These are phyloP conservation scores for Parnassius glacialis DNA, from an alignment of 2,888 invertebrate genomes.

Conservation along the genomic window DNA sequence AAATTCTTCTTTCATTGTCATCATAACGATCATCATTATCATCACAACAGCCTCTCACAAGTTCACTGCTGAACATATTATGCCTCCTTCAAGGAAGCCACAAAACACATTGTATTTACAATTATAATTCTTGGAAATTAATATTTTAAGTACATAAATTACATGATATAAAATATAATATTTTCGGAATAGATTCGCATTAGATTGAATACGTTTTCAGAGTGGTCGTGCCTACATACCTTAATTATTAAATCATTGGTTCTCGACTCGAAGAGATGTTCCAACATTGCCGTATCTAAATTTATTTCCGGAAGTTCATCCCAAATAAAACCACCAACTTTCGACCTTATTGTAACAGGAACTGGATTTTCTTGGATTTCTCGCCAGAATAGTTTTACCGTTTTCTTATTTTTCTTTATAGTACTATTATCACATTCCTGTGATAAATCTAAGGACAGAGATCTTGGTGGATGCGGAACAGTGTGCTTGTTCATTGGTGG, in stretches of 20 bases:
- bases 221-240: constrained; percentile 50
- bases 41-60: no score
- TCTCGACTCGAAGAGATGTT: constrained; percentile 97
- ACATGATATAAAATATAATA: no score
- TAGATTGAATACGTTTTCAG: no score
- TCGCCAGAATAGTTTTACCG: constrained; percentile 98
- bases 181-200: no score
- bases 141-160: no score
- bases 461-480: constrained; percentile 63
- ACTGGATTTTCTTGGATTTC: constrained; percentile 91
- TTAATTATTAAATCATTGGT: constrained; percentile 97
- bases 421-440: constrained; percentile 73
- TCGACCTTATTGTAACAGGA: constrained; percentile 74
- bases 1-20: no score
- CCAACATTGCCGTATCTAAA: constrained; percentile 95
- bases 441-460: constrained; percentile 54
- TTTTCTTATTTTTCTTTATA: constrained; percentile 94
- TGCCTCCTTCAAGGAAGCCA: no score
- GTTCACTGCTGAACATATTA: no score
- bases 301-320: constrained; percentile 91
- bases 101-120: no score
- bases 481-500: constrained; percentile 63
- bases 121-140: no score
- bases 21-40: no score
- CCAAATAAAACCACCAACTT: constrained; percentile 91